These are phyloP conservation scores for Elgaria multicarinata DNA, from an alignment of 2,113 vertebrate species.

Conservation along the genomic window DNA sequence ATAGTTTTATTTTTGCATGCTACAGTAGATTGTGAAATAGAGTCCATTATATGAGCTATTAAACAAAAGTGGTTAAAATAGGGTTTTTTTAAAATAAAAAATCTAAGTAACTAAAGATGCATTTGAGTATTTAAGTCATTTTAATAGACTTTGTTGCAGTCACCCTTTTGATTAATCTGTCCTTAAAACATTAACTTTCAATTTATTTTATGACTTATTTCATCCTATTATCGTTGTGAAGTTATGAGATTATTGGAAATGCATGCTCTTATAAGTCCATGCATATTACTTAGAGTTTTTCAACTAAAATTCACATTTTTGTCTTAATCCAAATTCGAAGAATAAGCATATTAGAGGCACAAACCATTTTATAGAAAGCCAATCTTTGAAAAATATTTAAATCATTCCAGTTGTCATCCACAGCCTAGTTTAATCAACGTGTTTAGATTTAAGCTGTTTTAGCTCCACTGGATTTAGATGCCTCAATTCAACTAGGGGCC, in stretches of 20 bases:
- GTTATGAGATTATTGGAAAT: constrained; percentile 1
- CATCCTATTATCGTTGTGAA: constrained; percentile 7
- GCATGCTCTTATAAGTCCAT: neutral
- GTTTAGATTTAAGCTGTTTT: neutral
- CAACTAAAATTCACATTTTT: neutral
- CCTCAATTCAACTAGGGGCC: neutral
- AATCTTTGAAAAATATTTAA: neutral
- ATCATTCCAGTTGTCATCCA: neutral
- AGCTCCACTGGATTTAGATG: neutral
- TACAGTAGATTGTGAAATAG: constrained; percentile 7
- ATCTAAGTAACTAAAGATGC: neutral
- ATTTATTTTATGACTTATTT: constrained; percentile 7
- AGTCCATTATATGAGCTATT: constrained; percentile 4
- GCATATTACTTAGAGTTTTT: neutral
- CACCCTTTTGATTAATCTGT: constrained; percentile 17
- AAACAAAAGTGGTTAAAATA: constrained; percentile 8
- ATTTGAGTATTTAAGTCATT: neutral
- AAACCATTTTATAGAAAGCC: neutral
- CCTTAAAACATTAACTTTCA: constrained; percentile 14
- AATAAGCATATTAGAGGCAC: neutral
- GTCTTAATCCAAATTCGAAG: neutral
- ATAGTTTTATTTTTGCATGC: neutral
- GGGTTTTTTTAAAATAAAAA: neutral
- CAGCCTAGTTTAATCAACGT: neutral
- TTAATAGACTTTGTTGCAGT: neutral